Percentiles rank a stretch among this genome's conserved stretches.
phyloP scores from a whole-genome alignment of 1,140 invertebrate genomes.

The Cardiocondyla obscurior region DNA sequence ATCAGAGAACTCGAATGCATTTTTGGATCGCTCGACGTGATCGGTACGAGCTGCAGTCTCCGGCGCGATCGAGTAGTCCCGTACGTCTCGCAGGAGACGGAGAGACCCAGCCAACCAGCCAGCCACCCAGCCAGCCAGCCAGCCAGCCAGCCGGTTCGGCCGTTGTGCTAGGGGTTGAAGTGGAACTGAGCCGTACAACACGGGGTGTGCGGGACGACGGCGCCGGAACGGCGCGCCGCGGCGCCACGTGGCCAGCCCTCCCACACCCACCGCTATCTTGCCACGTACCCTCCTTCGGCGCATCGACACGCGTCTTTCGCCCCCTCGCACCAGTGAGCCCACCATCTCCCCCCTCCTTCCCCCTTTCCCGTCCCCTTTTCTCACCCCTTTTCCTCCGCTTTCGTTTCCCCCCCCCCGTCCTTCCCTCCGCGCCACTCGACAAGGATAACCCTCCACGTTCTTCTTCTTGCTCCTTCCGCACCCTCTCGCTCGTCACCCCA shows the following conservation, averaged over 20 bases:
- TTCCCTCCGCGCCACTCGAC: slow-evolving; percentile 42
- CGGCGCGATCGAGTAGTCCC: slow-evolving; percentile 36
- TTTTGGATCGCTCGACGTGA: slow-evolving; percentile 14
- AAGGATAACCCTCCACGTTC: slow-evolving; percentile 50
- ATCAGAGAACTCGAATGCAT: neutral
- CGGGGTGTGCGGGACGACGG: slow-evolving; percentile 75
- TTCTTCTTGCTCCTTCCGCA: slow-evolving; percentile 58
- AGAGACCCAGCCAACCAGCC: slow-evolving; percentile 56
- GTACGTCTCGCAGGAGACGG: slow-evolving; percentile 51
- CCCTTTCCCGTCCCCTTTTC: no score
- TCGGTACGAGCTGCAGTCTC: slow-evolving; percentile 30
- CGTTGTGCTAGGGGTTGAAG: slow-evolving; percentile 72
- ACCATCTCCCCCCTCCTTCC: slow-evolving; percentile 56
- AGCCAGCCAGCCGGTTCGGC: slow-evolving; percentile 69
- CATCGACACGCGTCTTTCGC: slow-evolving; percentile 49
- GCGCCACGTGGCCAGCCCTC: slow-evolving; percentile 82
- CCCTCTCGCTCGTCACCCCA: slow-evolving; percentile 19
- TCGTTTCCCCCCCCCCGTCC: no score
- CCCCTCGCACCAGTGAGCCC: slow-evolving; percentile 57
- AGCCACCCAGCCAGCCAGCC: slow-evolving; percentile 57
- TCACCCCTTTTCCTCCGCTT: no score
- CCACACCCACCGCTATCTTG: slow-evolving; percentile 61
- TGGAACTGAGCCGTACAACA: slow-evolving; percentile 74
- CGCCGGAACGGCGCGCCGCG: slow-evolving; percentile 82
- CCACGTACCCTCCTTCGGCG: slow-evolving; percentile 57